phyloP scores from a whole-genome alignment of 37 sponge, comb jelly and placozoan genomes.

The Axinella damicornis region DNA sequence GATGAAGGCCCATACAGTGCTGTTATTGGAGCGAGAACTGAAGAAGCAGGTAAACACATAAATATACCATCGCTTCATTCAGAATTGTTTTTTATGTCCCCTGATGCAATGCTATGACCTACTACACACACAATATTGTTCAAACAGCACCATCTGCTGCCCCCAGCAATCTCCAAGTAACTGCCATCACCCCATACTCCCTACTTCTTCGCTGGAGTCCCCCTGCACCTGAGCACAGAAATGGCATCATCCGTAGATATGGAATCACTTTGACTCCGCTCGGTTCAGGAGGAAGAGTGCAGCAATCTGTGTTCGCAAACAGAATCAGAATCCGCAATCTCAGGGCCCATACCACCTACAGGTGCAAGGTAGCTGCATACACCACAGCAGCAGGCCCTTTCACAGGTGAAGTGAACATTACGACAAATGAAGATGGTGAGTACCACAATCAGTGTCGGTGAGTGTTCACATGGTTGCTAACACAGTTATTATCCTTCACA shows the following conservation, averaged over 20 bases:
- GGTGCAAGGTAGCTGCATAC: constrained; percentile 7
- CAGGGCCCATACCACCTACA: not conserved
- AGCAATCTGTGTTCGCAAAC: not conserved
- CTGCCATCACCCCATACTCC: not conserved
- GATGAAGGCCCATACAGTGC: not conserved
- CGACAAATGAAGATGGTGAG: constrained; percentile 27
- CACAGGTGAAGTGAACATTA: not conserved
- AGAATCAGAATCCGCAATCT: too few species aligned
- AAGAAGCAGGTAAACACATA: not conserved
- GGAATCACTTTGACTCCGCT: not conserved
- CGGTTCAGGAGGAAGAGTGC: not conserved
- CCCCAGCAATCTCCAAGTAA: constrained; percentile 17
- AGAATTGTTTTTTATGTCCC: too few species aligned
- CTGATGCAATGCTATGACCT: too few species aligned
- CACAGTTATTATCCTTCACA: not conserved
- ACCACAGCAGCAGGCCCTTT: constrained; percentile 14
- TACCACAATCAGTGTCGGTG: not conserved
- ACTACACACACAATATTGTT: too few species aligned
- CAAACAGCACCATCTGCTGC: constrained; percentile 23
- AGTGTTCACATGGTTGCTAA: too few species aligned
- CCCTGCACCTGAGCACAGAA: constrained; percentile 10
- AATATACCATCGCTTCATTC: too few species aligned
- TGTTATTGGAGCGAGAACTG: not conserved
- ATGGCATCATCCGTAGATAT: constrained; percentile 39
- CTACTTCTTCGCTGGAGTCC: constrained; percentile 21